Evolutionary conservation across 1,140 invertebrate genomes (phyloP), one percentile per base, ranked within the genome.

Genomic region (Metaphire vulgaris): DNA sequence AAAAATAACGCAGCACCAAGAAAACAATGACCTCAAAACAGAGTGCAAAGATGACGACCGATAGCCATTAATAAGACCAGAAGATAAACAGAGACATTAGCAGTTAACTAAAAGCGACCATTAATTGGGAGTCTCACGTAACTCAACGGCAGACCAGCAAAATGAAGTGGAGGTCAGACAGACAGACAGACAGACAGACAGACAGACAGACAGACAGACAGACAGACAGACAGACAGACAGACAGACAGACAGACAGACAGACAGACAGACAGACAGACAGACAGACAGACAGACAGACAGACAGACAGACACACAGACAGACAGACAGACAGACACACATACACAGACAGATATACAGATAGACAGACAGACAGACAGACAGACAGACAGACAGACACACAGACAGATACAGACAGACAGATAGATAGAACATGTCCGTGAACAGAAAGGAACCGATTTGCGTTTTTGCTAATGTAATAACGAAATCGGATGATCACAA

Each of bases 391-490:
- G 41, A 56, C 41, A 56, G 41, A 56, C 41, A 56, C 6, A 56
- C 41, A 56, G 41, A 56, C 41, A 56, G 41, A 56, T n/a, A n/a
- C 41, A 56, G 41, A 56, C 41, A 56, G 41, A 56, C 41, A 56
- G 41, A 56, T 21, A 56, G 41, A 56, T 21, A 56, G 41, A 56
- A 56, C 41, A 56, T 6, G 21, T 21, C 6, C 6, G 21, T 21
- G 21, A 21, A 56, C 41, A 56, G 41, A 56, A 6, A 56, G 41
- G n/a, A n/a, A 56, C 41, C 21, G 41, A 56, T 21, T 56, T 6
- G 21, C 41, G 6, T 6, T 12, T 21, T 56, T 6, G 21, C 41
- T 56, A 21, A 56, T 21, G 6, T 6, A 56, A 6, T 56, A 21
- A 56, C 41, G 6, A 21, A 6, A 12, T 56, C 6, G 6, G 6